Percentiles rank a stretch among this genome's conserved stretches.
Evolutionary conservation across 2,888 invertebrate genomes (phyloP).

Genomic region (Sinelater perroti): DNA sequence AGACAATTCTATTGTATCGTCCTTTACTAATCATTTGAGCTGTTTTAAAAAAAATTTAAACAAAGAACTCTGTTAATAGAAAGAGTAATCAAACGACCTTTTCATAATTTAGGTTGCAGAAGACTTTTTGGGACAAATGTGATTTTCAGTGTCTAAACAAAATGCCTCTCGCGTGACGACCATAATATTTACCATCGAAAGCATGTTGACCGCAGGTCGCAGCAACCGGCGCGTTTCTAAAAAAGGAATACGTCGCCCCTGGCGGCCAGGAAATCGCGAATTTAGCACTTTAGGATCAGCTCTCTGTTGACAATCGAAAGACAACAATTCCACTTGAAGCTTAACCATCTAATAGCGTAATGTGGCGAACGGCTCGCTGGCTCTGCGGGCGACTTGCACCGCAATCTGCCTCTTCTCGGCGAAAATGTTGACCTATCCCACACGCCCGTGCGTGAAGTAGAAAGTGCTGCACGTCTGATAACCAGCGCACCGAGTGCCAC

Average conservation of each 20-base stretch:
- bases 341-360: constrained; percentile 21
- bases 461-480: constrained; percentile 24
- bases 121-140: too few species aligned
- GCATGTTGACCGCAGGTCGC: too few species aligned
- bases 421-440: constrained; percentile 36
- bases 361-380: constrained; percentile 8
- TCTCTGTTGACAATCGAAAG: constrained; percentile 38
- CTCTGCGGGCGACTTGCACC: constrained; percentile 20
- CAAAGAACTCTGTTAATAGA: too few species aligned
- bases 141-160: too few species aligned
- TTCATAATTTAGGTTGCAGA: too few species aligned
- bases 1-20: neutral
- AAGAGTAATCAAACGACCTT: too few species aligned
- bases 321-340: constrained; percentile 26
- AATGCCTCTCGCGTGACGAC: too few species aligned
- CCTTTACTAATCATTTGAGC: neutral
- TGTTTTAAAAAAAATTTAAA: neutral
- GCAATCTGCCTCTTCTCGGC: constrained; percentile 15
- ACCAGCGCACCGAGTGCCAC: constrained; percentile 1
- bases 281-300: constrained; percentile 44
- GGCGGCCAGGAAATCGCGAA: constrained; percentile 42
- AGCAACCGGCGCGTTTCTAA: constrained; percentile 2
- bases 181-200: too few species aligned
- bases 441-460: constrained; percentile 31
- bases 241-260: constrained; percentile 6